Evolutionary conservation across 2,888 invertebrate genomes (phyloP).

Genomic region (Drosophila meridionalis): DNA sequence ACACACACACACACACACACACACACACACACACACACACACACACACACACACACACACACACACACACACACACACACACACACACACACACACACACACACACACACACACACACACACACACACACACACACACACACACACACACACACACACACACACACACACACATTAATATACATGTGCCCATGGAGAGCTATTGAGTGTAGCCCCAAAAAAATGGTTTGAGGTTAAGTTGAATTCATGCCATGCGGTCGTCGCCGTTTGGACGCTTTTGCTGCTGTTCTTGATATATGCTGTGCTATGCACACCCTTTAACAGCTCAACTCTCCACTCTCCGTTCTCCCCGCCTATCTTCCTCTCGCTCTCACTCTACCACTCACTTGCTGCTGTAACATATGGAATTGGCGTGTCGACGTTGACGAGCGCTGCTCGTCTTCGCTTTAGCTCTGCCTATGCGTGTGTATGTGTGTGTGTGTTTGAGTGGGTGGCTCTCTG

Average conservation of each 20-base stretch:
- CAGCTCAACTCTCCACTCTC: background rate
- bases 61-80: conserved; percentile 26
- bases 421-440: conserved; percentile 61
- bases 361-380: background rate
- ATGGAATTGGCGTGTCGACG: conserved; percentile 80
- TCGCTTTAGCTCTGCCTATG: conserved; percentile 5
- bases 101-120: conserved; percentile 26
- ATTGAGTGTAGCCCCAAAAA: conserved; percentile 36
- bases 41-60: conserved; percentile 26
- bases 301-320: conserved; percentile 41
- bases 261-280: conserved; percentile 31
- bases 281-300: conserved; percentile 42
- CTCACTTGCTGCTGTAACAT: conserved; percentile 55
- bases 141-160: conserved; percentile 26
- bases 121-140: conserved; percentile 26
- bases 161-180: conserved; percentile 4
- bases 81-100: conserved; percentile 26
- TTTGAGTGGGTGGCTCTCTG: conserved; percentile 21
- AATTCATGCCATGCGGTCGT: conserved; percentile 78
- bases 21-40: conserved; percentile 26
- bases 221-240: conserved; percentile 66
- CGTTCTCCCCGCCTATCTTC: no score
- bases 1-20: conserved; percentile 26
- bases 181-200: conserved; percentile 9
- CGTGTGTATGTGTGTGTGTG: conserved; percentile 11